A percentile compares a stretch with the other conserved stretches of the same genome.
These are phyloP conservation scores for Bufotes viridis DNA, from an alignment of 2,797 vertebrate genomes.

Conservation along the genomic window DNA sequence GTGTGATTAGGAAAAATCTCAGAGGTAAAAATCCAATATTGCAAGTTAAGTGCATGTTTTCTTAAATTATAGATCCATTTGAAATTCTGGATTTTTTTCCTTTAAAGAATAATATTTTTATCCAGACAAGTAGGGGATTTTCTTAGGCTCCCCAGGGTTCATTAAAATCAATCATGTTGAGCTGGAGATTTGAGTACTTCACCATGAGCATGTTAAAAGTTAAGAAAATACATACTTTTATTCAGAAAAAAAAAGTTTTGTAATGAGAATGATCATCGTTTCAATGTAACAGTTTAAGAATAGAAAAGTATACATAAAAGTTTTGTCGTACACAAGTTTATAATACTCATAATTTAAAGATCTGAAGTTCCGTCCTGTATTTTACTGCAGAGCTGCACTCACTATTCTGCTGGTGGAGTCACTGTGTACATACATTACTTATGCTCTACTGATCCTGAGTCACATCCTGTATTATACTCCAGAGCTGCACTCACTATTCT, in stretches of 20 bases:
- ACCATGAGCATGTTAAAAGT: neutral
- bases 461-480: no score
- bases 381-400: no score
- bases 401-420: no score
- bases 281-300: no score
- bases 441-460: no score
- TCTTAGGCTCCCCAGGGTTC: neutral
- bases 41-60: neutral
- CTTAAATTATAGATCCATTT: neutral
- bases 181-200: neutral
- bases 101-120: constrained; percentile 30
- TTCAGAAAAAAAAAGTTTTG: neutral
- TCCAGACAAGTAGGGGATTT: neutral
- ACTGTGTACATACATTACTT: no score
- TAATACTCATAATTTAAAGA: no score
- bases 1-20: constrained; percentile 4
- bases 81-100: neutral
- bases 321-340: no score
- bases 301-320: no score
- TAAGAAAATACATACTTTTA: neutral
- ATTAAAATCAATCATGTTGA: constrained; percentile 9
- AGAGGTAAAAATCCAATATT: neutral
- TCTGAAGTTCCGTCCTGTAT: no score
- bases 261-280: neutral
- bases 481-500: no score